Conservation (phyloP, 2,113 vertebrate species). For the Reinhardtius hippoglossoides region DNA sequence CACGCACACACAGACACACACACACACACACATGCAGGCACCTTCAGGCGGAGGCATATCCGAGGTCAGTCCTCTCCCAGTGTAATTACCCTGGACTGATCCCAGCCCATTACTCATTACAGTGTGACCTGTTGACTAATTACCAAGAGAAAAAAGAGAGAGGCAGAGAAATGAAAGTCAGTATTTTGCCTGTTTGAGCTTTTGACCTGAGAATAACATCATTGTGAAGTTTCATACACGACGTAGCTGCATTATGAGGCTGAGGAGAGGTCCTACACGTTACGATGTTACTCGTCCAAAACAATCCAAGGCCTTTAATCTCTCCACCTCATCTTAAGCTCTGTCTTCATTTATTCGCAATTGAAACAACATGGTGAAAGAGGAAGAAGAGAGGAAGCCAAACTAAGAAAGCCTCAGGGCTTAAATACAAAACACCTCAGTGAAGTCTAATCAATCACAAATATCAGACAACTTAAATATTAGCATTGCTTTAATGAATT, state of each 20-base stretch:
- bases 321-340: not conserved
- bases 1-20: not conserved
- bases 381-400: not conserved
- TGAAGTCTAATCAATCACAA: not conserved
- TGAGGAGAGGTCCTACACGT: not conserved
- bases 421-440: not conserved
- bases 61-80: conserved; percentile 61
- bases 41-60: conserved; percentile 45
- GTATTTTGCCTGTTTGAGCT: conserved; percentile 5
- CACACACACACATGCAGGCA: not conserved
- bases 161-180: conserved; percentile 17
- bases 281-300: not conserved
- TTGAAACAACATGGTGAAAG: not conserved
- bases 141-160: conserved; percentile 32
- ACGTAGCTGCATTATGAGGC: not conserved
- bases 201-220: conserved; percentile 21
- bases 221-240: not conserved
- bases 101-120: conserved; percentile 68
- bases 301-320: not conserved
- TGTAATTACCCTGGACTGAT: conserved; percentile 70
- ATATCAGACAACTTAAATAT: not conserved
- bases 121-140: conserved; percentile 62
- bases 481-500: not conserved
- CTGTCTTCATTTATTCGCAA: not conserved
- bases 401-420: not conserved